Percentiles rank a stretch among this genome's conserved stretches.
Evolutionary conservation across 1,140 invertebrate genomes (phyloP).

Genomic region (Pseudomyrmex cubaensis): DNA sequence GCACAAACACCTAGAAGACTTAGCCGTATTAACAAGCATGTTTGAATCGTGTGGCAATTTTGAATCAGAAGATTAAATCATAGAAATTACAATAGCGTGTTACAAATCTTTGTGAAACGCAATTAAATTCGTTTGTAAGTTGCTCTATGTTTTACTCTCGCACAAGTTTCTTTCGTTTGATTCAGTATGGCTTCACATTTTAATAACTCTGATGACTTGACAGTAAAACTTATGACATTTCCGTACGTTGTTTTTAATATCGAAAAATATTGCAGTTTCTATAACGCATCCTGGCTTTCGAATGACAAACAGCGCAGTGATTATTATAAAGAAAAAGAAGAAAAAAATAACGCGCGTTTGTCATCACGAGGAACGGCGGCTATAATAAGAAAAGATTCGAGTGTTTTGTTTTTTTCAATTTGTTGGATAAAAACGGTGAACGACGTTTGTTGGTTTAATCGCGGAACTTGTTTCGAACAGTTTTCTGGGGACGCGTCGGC

Average conservation of each 20-base stretch:
- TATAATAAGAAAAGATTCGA: conserved; percentile 5
- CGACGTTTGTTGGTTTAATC: conserved; percentile 23
- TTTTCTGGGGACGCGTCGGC: conserved; percentile 23
- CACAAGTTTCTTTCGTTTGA: conserved; percentile 5
- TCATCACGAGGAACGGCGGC: not conserved
- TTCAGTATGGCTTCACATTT: not conserved
- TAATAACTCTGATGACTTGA: conserved; percentile 3
- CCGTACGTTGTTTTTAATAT: not conserved
- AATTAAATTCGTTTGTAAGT: conserved; percentile 5
- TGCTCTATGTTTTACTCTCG: conserved; percentile 1
- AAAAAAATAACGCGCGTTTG: not conserved
- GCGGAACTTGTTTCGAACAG: conserved; percentile 8
- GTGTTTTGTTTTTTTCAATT: conserved; percentile 1
- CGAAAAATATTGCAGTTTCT: conserved; percentile 12
- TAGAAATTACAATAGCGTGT: conserved; percentile 3
- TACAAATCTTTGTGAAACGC: not conserved
- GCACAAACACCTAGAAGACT: not conserved
- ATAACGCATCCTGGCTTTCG: not conserved
- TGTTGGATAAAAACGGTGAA: not conserved
- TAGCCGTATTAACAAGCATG: not conserved
- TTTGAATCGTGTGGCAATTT: not conserved
- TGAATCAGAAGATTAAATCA: conserved; percentile 6
- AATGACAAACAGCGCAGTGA: conserved; percentile 1
- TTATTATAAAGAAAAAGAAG: conserved; percentile 12
- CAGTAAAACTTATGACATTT: not conserved